Percentiles rank a stretch among this genome's conserved stretches.
These are phyloP conservation scores for Gryllus bimaculatus DNA, from an alignment of 1,140 invertebrate genomes.

Conservation along the genomic window DNA sequence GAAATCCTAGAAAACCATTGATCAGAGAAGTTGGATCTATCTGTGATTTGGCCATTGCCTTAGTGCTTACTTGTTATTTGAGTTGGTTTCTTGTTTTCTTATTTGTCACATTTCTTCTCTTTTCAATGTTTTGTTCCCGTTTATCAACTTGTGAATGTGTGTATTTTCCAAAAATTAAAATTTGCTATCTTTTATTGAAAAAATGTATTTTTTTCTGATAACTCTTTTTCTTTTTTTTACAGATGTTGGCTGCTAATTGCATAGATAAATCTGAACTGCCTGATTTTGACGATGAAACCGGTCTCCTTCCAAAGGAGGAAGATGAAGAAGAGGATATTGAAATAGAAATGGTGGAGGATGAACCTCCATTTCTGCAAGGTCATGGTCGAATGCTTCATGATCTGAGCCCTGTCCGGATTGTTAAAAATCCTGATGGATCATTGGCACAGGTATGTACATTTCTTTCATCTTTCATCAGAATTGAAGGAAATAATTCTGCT, in stretches of 20 bases:
- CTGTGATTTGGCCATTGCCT: no score
- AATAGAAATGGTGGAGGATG: slow-evolving; percentile 97
- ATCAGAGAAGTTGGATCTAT: no score
- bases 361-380: slow-evolving; percentile 89
- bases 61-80: no score
- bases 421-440: slow-evolving; percentile 98
- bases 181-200: no score
- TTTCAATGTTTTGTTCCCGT: no score
- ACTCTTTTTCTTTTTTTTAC: slow-evolving; percentile 22
- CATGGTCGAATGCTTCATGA: slow-evolving; percentile 84
- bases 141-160: no score
- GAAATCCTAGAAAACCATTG: no score
- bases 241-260: slow-evolving; percentile 77
- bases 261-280: slow-evolving; percentile 80
- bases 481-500: no score
- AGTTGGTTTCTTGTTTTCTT: no score
- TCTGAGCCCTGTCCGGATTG: slow-evolving; percentile 89
- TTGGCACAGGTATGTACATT: slow-evolving; percentile 57
- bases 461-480: no score
- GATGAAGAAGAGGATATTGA: slow-evolving; percentile 96
- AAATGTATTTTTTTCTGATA: neutral
- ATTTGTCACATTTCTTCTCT: no score
- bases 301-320: slow-evolving; percentile 75
- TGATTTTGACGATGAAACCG: slow-evolving; percentile 85
- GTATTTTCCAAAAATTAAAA: no score